A percentile compares a stretch with the other conserved stretches of the same genome.
Evolutionary conservation across 2,797 vertebrate genomes (phyloP).

Genomic region (Lophotriccus pileatus): DNA sequence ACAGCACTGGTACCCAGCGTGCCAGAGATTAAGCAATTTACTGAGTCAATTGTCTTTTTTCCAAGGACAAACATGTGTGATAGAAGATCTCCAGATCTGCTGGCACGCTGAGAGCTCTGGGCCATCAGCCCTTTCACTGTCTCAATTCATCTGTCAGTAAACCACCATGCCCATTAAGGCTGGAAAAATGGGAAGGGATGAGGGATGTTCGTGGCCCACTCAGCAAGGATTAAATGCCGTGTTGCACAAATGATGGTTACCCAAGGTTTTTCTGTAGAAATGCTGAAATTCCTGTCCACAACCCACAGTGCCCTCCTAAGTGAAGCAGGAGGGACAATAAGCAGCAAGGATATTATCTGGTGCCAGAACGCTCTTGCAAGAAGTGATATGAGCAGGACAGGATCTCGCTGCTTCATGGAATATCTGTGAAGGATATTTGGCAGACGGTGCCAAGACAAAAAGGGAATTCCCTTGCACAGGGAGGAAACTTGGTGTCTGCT

Average conservation of each 20-base stretch:
- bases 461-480: neutral
- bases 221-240: neutral
- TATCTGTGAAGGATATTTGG: neutral
- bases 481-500: accelerated
- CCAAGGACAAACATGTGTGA: conserved; percentile 62
- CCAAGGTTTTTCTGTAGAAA: neutral
- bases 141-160: conserved; percentile 62
- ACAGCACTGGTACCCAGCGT: neutral
- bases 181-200: conserved; percentile 13
- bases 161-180: conserved; percentile 8
- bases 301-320: neutral
- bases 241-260: neutral
- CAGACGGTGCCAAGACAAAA: accelerated
- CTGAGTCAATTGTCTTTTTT: conserved; percentile 63
- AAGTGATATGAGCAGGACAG: neutral
- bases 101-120: conserved; percentile 40
- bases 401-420: neutral
- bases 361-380: neutral
- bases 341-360: neutral
- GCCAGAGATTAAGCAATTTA: conserved; percentile 61
- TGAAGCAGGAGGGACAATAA: neutral
- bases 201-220: neutral
- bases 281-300: neutral
- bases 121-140: conserved; percentile 54
- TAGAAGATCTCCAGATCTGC: conserved; percentile 60